A percentile compares a stretch with the other conserved stretches of the same genome.
These are phyloP conservation scores for Eilema caniola DNA, from an alignment of 2,888 invertebrate species.

Conservation along the genomic window DNA sequence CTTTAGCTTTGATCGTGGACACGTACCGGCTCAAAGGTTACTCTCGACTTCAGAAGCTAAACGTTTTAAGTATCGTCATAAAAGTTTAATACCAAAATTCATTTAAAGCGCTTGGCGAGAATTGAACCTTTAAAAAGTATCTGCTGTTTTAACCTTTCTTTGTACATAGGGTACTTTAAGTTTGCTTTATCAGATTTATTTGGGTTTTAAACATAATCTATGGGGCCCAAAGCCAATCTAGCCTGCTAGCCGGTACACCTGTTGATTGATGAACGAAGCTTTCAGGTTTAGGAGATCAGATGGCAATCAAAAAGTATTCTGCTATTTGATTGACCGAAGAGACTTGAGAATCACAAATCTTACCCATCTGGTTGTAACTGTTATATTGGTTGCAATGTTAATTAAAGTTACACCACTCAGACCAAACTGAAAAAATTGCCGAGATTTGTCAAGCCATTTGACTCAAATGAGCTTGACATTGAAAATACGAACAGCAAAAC, in stretches of 20 bases:
- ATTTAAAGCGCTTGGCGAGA: not conserved
- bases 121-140: not conserved
- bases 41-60: conserved; percentile 3
- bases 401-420: not conserved
- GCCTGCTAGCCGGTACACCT: too few relatives aligned
- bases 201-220: too few relatives aligned
- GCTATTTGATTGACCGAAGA: not conserved
- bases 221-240: too few relatives aligned
- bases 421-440: not conserved
- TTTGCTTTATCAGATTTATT: not conserved
- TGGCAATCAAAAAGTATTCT: not conserved
- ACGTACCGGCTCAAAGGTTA: conserved; percentile 30
- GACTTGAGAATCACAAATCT: not conserved
- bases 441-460: not conserved
- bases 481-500: too few relatives aligned
- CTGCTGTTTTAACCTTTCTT: not conserved
- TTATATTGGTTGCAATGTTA: too few relatives aligned
- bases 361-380: too few relatives aligned
- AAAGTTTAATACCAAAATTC: not conserved
- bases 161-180: not conserved
- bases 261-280: too few relatives aligned
- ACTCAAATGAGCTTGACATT: not conserved
- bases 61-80: conserved; percentile 2
- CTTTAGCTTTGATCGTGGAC: conserved; percentile 19
- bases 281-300: too few relatives aligned